Evolutionary conservation across 2,113 vertebrate species (phyloP).

Genomic region (Gymnocephalus cernua): DNA sequence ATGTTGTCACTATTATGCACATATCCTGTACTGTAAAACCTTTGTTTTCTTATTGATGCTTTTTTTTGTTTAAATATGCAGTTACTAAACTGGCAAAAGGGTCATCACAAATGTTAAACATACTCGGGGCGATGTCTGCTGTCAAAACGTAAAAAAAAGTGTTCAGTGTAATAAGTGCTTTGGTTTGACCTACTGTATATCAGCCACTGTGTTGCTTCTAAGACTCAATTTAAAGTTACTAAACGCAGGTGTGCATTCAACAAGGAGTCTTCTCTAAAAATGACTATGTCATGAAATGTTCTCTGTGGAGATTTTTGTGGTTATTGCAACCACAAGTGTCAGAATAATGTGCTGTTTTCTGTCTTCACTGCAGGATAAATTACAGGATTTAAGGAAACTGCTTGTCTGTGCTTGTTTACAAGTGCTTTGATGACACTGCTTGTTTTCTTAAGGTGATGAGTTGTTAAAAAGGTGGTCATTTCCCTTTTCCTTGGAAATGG

Average conservation of each 20-base stretch:
- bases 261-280: conserved; percentile 12
- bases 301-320: neutral
- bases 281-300: neutral
- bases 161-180: conserved; percentile 47
- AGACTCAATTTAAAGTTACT: conserved; percentile 15
- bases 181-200: conserved; percentile 44
- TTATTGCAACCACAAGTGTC: conserved; percentile 4
- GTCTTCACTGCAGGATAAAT: conserved; percentile 12
- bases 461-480: neutral
- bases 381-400: conserved; percentile 4
- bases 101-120: neutral
- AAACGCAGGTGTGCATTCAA: conserved; percentile 38
- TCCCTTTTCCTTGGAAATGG: conserved; percentile 11
- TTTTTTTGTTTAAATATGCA: neutral
- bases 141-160: conserved; percentile 4
- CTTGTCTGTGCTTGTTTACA: conserved; percentile 44
- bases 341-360: neutral
- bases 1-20: conserved; percentile 23
- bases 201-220: neutral
- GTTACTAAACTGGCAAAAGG: conserved; percentile 14
- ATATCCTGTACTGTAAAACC: conserved; percentile 21
- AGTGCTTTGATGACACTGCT: conserved; percentile 10
- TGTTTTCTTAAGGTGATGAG: neutral
- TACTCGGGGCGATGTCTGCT: neutral
- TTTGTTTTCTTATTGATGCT: neutral